Evolutionary conservation across 2,113 vertebrate genomes (phyloP).

Genomic region (Silurus glanis): DNA sequence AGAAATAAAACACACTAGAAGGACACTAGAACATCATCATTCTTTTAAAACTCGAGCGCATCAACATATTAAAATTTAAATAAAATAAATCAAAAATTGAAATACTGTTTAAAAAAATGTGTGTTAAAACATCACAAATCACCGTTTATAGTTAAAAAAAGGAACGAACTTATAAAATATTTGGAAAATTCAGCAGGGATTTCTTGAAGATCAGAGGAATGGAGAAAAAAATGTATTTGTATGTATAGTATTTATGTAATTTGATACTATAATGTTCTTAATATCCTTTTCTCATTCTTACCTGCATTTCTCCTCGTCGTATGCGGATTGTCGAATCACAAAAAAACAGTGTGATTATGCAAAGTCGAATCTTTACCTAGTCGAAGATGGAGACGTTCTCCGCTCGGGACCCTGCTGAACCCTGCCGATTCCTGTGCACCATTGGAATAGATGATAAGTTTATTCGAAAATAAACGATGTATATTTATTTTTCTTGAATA

Average conservation of each 20-base stretch:
- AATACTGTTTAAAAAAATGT: neutral
- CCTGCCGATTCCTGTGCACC: slow-evolving; percentile 5
- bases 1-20: too few relatives aligned
- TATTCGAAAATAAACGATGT: neutral
- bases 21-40: too few relatives aligned
- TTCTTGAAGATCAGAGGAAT: neutral
- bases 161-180: neutral
- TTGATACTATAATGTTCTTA: too few relatives aligned
- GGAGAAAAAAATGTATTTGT: neutral
- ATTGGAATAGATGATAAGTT: neutral
- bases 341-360: neutral
- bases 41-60: neutral
- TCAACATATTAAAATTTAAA: neutral
- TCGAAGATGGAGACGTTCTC: slow-evolving; percentile 23
- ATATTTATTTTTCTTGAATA: neutral
- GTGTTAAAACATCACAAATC: too few relatives aligned
- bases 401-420: neutral
- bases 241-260: too few relatives aligned
- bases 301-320: too few relatives aligned
- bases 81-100: neutral
- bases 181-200: neutral
- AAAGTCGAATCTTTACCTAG: slow-evolving; percentile 26
- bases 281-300: too few relatives aligned
- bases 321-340: too few relatives aligned
- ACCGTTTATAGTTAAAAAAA: too few relatives aligned